phyloP scores from a whole-genome alignment of 2,888 invertebrate genomes.

The Liodrosophila aerea region DNA sequence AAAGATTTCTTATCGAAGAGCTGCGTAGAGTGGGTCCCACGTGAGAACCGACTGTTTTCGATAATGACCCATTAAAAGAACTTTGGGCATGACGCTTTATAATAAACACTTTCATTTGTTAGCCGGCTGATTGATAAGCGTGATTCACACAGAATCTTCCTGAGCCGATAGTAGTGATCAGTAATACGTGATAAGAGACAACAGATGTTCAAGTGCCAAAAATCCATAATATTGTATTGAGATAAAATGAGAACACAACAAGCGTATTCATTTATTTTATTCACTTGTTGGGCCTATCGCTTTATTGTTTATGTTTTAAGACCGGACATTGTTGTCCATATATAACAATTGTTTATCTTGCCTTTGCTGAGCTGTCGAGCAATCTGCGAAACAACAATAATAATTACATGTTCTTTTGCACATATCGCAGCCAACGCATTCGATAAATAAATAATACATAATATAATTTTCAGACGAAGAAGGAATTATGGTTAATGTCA shows the following conservation, averaged over 20 bases:
- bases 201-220: not conserved
- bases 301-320: slow-evolving; percentile 33
- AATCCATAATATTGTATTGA: not conserved
- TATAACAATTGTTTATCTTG: slow-evolving; percentile 47
- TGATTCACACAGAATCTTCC: slow-evolving; percentile 9
- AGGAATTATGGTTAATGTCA: too few species aligned
- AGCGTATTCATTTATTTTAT: not conserved
- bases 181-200: too few species aligned
- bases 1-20: slow-evolving; percentile 17
- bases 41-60: slow-evolving; percentile 54
- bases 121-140: slow-evolving; percentile 14
- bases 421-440: slow-evolving; percentile 13
- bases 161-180: not conserved
- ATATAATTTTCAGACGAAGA: too few species aligned
- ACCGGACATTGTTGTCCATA: slow-evolving; percentile 26
- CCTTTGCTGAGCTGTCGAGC: slow-evolving; percentile 28
- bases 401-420: slow-evolving; percentile 52
- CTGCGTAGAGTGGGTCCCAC: slow-evolving; percentile 36
- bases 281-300: slow-evolving; percentile 34
- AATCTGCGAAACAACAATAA: slow-evolving; percentile 50
- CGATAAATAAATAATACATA: slow-evolving; percentile 23
- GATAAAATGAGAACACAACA: not conserved
- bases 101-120: slow-evolving; percentile 1
- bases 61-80: slow-evolving; percentile 44
- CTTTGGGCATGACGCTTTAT: slow-evolving; percentile 43